Percentiles rank a stretch among this genome's conserved stretches.
Evolutionary conservation across 2,797 vertebrate genomes (phyloP).

Genomic region (Yasuhikotakia modesta): DNA sequence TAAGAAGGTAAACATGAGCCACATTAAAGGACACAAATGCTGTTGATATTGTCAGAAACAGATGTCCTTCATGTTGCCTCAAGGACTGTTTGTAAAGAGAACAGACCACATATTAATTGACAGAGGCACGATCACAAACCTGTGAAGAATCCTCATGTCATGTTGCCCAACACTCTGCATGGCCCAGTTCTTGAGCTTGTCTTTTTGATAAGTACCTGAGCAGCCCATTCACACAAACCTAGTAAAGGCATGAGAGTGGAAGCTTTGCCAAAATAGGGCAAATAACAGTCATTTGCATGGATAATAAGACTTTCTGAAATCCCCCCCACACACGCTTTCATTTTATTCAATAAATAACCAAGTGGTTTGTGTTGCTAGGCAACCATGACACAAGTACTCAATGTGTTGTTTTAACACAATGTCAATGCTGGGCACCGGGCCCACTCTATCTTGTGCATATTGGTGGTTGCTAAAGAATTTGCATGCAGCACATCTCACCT

Average conservation of each 20-base stretch:
- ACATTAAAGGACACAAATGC: not conserved
- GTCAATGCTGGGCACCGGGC: conserved; percentile 63
- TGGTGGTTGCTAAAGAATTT: conserved; percentile 40
- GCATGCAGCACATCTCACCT: conserved; percentile 22
- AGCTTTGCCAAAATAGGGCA: conserved; percentile 64
- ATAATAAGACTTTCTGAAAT: conserved; percentile 63
- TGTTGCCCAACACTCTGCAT: conserved; percentile 52
- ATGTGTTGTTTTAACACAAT: conserved; percentile 69
- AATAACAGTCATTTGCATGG: conserved; percentile 68
- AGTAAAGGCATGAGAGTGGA: conserved; percentile 57
- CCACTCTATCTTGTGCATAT: conserved; percentile 56
- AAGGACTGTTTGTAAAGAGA: conserved; percentile 36
- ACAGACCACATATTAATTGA: conserved; percentile 41
- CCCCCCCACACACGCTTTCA: conserved; percentile 37
- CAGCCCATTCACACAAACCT: conserved; percentile 57
- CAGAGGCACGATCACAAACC: conserved; percentile 22
- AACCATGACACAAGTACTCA: conserved; percentile 71
- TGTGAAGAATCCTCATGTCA: conserved; percentile 44
- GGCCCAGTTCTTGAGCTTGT: conserved; percentile 38
- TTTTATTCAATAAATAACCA: conserved; percentile 74
- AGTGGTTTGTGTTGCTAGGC: conserved; percentile 76
- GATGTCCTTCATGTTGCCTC: conserved; percentile 1
- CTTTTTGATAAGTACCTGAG: conserved; percentile 63
- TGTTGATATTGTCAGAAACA: conserved; percentile 19
- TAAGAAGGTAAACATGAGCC: conserved; percentile 55